These are phyloP conservation scores for Lysiphlebus fabarum DNA, from an alignment of 1,140 invertebrate species.

Conservation along the genomic window DNA sequence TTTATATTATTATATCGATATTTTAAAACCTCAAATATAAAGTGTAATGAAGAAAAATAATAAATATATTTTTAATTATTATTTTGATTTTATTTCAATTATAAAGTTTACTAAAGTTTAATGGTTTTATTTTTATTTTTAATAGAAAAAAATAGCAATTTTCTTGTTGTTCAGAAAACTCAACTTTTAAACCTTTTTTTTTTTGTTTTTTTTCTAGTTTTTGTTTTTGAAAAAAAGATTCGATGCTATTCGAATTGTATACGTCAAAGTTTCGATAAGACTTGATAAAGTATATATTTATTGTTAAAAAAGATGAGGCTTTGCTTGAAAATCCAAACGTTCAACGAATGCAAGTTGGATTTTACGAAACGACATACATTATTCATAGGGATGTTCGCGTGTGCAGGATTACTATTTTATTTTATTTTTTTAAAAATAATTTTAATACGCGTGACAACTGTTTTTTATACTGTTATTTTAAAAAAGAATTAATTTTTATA, in stretches of 20 bases:
- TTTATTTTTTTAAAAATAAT: not conserved
- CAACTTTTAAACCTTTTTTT: not conserved
- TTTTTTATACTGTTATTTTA: conserved; percentile 3
- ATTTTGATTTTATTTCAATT: too few species aligned
- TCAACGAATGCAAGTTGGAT: conserved; percentile 33
- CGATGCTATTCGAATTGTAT: conserved; percentile 32
- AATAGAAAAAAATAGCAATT: too few species aligned
- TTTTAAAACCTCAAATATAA: too few species aligned
- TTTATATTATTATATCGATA: too few species aligned
- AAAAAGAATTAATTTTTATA: conserved; percentile 8
- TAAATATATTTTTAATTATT: too few species aligned
- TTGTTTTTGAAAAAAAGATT: not conserved
- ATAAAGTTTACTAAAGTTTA: too few species aligned
- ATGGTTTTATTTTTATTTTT: too few species aligned
- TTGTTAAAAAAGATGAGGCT: conserved; percentile 28
- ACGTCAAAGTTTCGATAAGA: conserved; percentile 36
- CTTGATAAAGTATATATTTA: conserved; percentile 26
- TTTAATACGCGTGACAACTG: not conserved
- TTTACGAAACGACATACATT: conserved; percentile 49
- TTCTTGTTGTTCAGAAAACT: too few species aligned
- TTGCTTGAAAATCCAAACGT: conserved; percentile 28
- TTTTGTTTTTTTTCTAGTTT: not conserved
- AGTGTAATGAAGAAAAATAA: too few species aligned
- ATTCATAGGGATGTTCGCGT: conserved; percentile 43
- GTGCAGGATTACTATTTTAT: conserved; percentile 37